Percentiles rank a stretch among this genome's conserved stretches.
Conservation (phyloP, 1,140 invertebrate species). For the Trypoxylus dichotomus region DNA sequence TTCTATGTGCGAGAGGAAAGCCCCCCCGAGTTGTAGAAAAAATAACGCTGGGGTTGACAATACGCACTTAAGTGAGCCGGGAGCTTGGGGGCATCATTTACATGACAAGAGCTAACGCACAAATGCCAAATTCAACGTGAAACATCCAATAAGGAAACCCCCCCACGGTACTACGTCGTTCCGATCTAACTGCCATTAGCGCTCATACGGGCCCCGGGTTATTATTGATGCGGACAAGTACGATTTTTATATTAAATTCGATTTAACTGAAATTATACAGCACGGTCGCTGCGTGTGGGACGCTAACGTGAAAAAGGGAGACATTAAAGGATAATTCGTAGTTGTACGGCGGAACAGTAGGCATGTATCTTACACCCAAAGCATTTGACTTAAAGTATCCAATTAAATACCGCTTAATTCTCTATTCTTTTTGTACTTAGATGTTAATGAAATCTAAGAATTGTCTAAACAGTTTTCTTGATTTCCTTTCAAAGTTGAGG, state of each 20-base stretch:
- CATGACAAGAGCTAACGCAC: constrained; percentile 34
- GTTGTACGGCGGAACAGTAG: not conserved
- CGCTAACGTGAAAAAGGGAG: not conserved
- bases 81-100: constrained; percentile 35
- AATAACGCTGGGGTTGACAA: constrained; percentile 35
- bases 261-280: constrained; percentile 22
- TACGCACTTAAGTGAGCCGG: constrained; percentile 35
- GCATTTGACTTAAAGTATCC: not conserved
- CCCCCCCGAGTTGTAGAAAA: constrained; percentile 24
- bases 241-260: constrained; percentile 28
- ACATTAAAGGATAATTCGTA: not conserved
- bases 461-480: too few species aligned
- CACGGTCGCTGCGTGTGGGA: not conserved
- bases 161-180: not conserved
- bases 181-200: constrained; percentile 32
- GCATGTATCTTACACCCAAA: not conserved
- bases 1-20: not conserved
- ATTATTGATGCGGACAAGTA: constrained; percentile 35
- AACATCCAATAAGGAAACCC: constrained; percentile 35
- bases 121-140: constrained; percentile 35
- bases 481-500: too few species aligned
- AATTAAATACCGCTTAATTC: not conserved
- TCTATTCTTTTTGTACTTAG: too few species aligned
- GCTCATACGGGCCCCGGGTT: not conserved
- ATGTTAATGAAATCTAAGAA: too few species aligned